phyloP scores from a whole-genome alignment of 2,888 invertebrate species.

The Schizaphis graminum region DNA sequence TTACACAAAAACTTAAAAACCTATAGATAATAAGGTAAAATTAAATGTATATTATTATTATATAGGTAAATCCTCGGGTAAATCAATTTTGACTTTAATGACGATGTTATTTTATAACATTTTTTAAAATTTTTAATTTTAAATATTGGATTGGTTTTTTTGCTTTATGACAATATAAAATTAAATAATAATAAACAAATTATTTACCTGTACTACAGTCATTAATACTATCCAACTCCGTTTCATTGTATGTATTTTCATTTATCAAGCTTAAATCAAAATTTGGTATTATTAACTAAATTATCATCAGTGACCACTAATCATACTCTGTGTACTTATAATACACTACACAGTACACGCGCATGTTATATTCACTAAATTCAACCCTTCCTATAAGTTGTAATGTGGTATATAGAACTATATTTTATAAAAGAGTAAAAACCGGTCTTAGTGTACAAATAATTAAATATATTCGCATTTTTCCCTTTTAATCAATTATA shows the following conservation, averaged over 20 bases:
- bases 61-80: not conserved
- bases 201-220: not conserved
- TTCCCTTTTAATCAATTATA: slow-evolving; percentile 9
- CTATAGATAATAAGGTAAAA: not conserved
- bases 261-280: not conserved
- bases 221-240: not conserved
- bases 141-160: not conserved
- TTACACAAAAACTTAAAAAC: not conserved
- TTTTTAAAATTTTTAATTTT: not conserved
- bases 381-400: not conserved
- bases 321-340: not conserved
- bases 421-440: not conserved
- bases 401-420: not conserved
- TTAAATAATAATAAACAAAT: too few species aligned
- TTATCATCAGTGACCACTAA: not conserved
- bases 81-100: not conserved
- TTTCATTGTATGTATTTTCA: not conserved
- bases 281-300: not conserved
- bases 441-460: not conserved
- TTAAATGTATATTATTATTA: not conserved
- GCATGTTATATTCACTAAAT: not conserved
- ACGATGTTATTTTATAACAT: not conserved
- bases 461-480: not conserved
- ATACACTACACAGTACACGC: not conserved
- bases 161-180: not conserved